phyloP scores from a whole-genome alignment of 1,140 invertebrate species.

The Cataglyphis hispanica region DNA sequence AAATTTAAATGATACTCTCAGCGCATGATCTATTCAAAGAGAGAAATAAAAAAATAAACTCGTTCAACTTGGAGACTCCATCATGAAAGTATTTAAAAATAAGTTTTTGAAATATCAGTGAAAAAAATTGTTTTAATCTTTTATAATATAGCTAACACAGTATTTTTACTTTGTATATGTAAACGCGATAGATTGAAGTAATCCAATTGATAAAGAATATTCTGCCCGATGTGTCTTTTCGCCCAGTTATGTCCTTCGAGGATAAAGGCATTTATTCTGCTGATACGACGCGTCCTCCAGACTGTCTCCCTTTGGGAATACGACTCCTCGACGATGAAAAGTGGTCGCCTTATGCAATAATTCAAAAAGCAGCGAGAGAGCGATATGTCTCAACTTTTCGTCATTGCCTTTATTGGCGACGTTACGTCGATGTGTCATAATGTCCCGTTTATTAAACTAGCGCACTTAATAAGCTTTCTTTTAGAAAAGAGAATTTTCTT shows the following conservation, averaged over 20 bases:
- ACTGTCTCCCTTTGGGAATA: conserved; percentile 54
- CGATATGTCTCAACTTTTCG: conserved; percentile 16
- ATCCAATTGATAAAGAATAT: conserved; percentile 68
- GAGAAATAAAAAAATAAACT: not conserved
- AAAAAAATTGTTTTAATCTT: not conserved
- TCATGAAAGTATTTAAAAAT: not conserved
- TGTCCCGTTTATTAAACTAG: conserved; percentile 2
- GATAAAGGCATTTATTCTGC: conserved; percentile 39
- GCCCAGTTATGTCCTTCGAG: conserved; percentile 59
- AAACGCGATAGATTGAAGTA: conserved; percentile 19
- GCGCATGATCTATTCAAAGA: not conserved
- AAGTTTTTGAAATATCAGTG: not conserved
- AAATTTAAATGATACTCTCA: conserved; percentile 11
- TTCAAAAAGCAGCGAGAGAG: conserved; percentile 59
- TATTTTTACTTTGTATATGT: not conserved
- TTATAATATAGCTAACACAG: not conserved
- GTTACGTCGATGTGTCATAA: not conserved
- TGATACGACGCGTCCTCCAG: conserved; percentile 38
- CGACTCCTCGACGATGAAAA: conserved; percentile 67
- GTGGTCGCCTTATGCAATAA: conserved; percentile 68
- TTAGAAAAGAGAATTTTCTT: conserved; percentile 17
- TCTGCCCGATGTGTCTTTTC: conserved; percentile 53
- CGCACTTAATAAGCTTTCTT: not conserved
- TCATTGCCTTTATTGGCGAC: not conserved
- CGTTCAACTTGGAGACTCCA: not conserved